phyloP scores from a whole-genome alignment of 2,797 vertebrate species.

The Anas bahamensis region DNA sequence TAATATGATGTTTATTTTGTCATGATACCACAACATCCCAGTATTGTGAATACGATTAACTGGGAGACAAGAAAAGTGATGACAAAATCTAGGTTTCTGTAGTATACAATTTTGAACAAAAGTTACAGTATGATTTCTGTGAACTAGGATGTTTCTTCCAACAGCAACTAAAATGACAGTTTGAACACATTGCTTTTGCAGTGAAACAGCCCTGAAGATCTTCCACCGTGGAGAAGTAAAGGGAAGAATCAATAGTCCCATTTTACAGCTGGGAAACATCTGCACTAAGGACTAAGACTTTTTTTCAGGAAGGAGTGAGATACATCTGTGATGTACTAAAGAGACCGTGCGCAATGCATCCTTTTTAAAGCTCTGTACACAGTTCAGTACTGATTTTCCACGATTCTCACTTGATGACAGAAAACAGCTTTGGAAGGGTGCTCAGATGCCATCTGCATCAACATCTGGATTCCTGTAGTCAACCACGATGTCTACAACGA shows the following conservation, averaged over 20 bases:
- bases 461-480: neutral
- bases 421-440: neutral
- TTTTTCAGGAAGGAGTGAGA: neutral
- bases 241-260: neutral
- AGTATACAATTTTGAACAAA: neutral
- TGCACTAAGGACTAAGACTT: neutral
- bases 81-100: neutral
- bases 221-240: neutral
- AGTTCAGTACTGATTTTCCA: neutral
- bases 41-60: neutral
- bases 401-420: neutral
- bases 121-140: neutral
- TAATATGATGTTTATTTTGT: neutral
- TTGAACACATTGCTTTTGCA: neutral
- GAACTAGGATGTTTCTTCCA: neutral
- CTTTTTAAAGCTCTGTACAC: neutral
- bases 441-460: neutral
- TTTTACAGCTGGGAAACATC: neutral
- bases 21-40: neutral
- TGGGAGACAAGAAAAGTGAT: neutral
- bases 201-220: neutral
- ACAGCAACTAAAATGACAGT: neutral
- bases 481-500: neutral
- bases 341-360: fast-evolving
- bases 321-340: neutral